Evolutionary conservation across 2,113 vertebrate genomes (phyloP).

Genomic region (Hyaena hyaena): DNA sequence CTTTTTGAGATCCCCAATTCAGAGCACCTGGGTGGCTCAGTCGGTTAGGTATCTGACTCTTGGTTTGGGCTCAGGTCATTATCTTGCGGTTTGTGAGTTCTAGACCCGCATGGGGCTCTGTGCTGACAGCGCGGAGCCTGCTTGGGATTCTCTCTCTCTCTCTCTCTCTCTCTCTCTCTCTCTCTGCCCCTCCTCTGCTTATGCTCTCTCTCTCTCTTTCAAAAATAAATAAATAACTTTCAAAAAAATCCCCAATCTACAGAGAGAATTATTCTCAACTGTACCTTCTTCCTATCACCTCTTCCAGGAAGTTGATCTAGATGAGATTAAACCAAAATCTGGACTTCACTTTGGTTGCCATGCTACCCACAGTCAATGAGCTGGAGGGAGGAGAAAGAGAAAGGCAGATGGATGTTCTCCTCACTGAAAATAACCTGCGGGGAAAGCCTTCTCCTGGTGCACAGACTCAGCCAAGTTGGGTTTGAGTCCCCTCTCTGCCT

Average conservation of each 20-base stretch:
- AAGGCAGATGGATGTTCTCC: background rate
- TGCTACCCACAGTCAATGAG: background rate
- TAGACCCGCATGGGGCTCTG: too few relatives aligned
- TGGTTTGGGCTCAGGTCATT: too few relatives aligned
- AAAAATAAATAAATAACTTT: too few relatives aligned
- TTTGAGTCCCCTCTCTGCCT: background rate
- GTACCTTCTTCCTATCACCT: background rate
- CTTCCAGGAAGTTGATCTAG: background rate
- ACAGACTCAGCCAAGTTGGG: background rate
- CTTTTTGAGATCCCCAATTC: background rate
- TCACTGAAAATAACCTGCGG: background rate
- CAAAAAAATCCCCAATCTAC: too few relatives aligned
- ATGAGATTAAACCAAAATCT: background rate
- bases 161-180: too few relatives aligned
- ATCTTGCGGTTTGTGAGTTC: too few relatives aligned
- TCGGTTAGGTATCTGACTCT: too few relatives aligned
- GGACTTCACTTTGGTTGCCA: background rate
- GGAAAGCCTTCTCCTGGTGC: background rate
- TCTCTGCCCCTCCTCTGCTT: too few relatives aligned
- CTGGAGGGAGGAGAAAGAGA: background rate
- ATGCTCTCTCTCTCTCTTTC: too few relatives aligned
- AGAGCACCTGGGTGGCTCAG: too few relatives aligned
- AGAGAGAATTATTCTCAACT: background rate
- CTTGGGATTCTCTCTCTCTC: too few relatives aligned
- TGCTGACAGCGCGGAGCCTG: too few relatives aligned